Percentiles rank a stretch among this genome's conserved stretches.
Conservation (phyloP, 2,888 invertebrate genomes). For the Calameuta filiformis region DNA sequence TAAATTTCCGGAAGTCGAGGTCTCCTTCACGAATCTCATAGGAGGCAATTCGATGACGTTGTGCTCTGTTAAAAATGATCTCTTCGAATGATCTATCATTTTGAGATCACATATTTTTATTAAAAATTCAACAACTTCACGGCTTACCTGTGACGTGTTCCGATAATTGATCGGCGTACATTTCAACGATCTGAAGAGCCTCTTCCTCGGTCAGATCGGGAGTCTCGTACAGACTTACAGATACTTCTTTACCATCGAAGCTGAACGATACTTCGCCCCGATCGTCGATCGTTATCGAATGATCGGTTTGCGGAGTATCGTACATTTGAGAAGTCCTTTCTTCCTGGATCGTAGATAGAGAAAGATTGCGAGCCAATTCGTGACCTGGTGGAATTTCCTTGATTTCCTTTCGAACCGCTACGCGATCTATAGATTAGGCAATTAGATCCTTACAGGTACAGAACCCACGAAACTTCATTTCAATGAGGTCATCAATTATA, state of each 20-base stretch:
- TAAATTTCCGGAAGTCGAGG: constrained; percentile 87
- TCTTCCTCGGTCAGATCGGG: constrained; percentile 93
- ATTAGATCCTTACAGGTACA: background rate
- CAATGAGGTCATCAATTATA: constrained; percentile 50
- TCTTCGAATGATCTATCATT: background rate
- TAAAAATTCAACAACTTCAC: background rate
- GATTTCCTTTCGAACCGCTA: constrained; percentile 68
- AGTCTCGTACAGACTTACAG: constrained; percentile 90
- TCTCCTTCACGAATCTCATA: constrained; percentile 88
- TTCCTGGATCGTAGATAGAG: constrained; percentile 90
- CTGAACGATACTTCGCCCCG: constrained; percentile 90
- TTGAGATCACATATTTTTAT: background rate
- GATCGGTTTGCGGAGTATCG: constrained; percentile 81
- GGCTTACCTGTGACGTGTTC: constrained; percentile 80
- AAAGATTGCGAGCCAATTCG: constrained; percentile 79
- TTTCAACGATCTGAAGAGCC: constrained; percentile 90
- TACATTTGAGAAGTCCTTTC: constrained; percentile 90
- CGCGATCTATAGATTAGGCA: constrained; percentile 63
- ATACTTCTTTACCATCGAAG: constrained; percentile 92
- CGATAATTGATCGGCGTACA: constrained; percentile 93
- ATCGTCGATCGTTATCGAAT: constrained; percentile 79
- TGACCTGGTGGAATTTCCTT: constrained; percentile 64
- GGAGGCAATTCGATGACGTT: constrained; percentile 89
- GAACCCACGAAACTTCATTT: background rate
- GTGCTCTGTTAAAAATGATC: constrained; percentile 70